Conservation (phyloP, 2,888 invertebrate species). For the Artemia sinica region DNA sequence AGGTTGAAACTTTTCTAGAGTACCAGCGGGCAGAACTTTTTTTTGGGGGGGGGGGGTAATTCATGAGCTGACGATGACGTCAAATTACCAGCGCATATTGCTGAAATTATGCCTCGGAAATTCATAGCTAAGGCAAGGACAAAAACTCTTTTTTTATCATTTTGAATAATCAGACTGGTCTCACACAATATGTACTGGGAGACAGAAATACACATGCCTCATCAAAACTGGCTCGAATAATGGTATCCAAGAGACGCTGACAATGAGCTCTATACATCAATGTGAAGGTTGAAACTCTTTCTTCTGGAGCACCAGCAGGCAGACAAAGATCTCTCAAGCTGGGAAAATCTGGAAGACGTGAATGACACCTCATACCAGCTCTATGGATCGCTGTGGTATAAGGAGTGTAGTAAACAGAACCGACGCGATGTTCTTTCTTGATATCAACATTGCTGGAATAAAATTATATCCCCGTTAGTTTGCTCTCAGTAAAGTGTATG, state of each 20-base stretch:
- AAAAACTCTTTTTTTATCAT: too few species aligned
- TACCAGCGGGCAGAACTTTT: too few species aligned
- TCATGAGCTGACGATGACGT: too few species aligned
- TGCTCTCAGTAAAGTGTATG: too few species aligned
- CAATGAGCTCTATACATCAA: constrained; percentile 38
- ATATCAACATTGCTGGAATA: background rate
- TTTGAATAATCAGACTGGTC: too few species aligned
- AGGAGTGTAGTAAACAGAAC: constrained; percentile 17
- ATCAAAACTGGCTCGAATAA: constrained; percentile 35
- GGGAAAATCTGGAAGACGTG: constrained; percentile 34
- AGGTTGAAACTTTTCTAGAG: too few species aligned
- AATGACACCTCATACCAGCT: constrained; percentile 24
- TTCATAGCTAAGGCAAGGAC: too few species aligned
- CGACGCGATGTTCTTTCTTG: background rate
- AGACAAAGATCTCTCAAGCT: constrained; percentile 32
- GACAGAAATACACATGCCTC: constrained; percentile 30
- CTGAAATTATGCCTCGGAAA: too few species aligned
- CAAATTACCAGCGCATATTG: too few species aligned
- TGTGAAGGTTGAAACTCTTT: constrained; percentile 33
- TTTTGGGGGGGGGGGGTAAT: too few species aligned
- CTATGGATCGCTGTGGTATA: constrained; percentile 20
- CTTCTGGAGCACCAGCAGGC: constrained; percentile 28
- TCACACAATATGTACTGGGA: too few species aligned
- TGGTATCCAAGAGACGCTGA: constrained; percentile 35
- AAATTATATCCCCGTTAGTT: too few species aligned